A percentile compares a stretch with the other conserved stretches of the same genome.
These are phyloP conservation scores for Pungitius pungitius DNA, from an alignment of 2,113 vertebrate genomes.

Conservation along the genomic window DNA sequence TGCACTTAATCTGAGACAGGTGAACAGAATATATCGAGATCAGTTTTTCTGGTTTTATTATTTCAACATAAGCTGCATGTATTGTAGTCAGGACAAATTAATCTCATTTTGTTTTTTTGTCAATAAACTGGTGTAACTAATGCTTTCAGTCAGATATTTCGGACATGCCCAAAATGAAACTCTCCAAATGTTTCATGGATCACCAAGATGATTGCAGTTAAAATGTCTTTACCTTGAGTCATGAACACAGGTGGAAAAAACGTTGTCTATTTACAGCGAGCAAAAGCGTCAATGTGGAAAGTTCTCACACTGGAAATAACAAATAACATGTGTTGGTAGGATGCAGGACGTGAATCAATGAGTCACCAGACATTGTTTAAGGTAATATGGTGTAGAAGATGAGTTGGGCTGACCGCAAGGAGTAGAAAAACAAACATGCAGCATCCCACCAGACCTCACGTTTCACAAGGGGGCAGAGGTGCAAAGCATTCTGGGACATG, in stretches of 20 bases:
- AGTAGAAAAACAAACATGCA: slow-evolving; percentile 7
- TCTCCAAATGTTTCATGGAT: too few relatives aligned
- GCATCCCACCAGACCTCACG: background rate
- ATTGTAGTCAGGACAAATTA: too few relatives aligned
- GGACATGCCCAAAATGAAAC: too few relatives aligned
- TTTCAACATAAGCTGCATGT: too few relatives aligned
- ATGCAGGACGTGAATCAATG: background rate
- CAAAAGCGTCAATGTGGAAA: background rate
- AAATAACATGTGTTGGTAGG: too few relatives aligned
- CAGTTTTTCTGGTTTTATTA: background rate
- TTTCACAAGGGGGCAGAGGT: slow-evolving; percentile 2
- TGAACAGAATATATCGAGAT: background rate
- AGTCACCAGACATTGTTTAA: background rate
- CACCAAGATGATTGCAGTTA: too few relatives aligned
- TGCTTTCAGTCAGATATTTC: too few relatives aligned
- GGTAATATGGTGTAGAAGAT: background rate
- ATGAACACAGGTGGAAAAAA: too few relatives aligned
- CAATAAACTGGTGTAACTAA: too few relatives aligned
- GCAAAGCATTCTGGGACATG: background rate
- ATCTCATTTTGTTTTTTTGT: too few relatives aligned
- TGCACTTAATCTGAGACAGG: too few relatives aligned
- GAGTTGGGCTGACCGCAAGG: background rate
- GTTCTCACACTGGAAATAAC: background rate
- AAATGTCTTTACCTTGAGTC: too few relatives aligned
- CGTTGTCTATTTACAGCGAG: background rate